Evolutionary conservation across 2,888 invertebrate genomes (phyloP).

Genomic region (Erebia aethiops): DNA sequence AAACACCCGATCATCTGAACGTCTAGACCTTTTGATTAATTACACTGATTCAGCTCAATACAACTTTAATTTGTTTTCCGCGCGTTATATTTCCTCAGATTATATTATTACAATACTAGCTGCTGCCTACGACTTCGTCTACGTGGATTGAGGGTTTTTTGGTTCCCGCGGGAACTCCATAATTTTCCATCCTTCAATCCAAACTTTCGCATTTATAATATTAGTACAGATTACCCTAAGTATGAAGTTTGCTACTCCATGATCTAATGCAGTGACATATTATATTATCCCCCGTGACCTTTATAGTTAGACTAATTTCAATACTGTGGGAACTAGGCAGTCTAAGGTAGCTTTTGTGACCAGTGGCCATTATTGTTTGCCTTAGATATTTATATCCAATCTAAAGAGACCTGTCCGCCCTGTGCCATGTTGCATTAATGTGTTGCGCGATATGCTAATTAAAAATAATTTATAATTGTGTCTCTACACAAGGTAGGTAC

Average conservation of each 20-base stretch:
- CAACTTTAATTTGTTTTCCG: too few relatives aligned
- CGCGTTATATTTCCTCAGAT: too few relatives aligned
- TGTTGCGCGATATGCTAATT: background rate
- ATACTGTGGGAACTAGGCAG: slow-evolving; percentile 50
- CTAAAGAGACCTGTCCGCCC: slow-evolving; percentile 26
- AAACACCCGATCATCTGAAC: too few relatives aligned
- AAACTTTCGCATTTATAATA: too few relatives aligned
- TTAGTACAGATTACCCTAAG: background rate
- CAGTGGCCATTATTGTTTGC: slow-evolving; percentile 36
- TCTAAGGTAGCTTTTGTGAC: slow-evolving; percentile 30
- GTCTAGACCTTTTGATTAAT: too few relatives aligned
- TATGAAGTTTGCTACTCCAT: background rate
- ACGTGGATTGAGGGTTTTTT: too few relatives aligned
- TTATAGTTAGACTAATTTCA: slow-evolving; percentile 45
- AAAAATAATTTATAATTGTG: background rate
- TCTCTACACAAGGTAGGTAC: too few relatives aligned
- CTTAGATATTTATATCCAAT: slow-evolving; percentile 25
- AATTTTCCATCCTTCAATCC: too few relatives aligned
- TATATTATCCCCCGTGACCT: slow-evolving; percentile 31
- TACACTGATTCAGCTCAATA: too few relatives aligned
- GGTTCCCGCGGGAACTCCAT: too few relatives aligned
- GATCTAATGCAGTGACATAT: background rate
- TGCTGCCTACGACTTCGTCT: too few relatives aligned
- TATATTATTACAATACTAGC: too few relatives aligned
- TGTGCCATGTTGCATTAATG: slow-evolving; percentile 19